A percentile compares a stretch with the other conserved stretches of the same genome.
Evolutionary conservation across 2,797 vertebrate genomes (phyloP).

Genomic region (Syngnathus acus): DNA sequence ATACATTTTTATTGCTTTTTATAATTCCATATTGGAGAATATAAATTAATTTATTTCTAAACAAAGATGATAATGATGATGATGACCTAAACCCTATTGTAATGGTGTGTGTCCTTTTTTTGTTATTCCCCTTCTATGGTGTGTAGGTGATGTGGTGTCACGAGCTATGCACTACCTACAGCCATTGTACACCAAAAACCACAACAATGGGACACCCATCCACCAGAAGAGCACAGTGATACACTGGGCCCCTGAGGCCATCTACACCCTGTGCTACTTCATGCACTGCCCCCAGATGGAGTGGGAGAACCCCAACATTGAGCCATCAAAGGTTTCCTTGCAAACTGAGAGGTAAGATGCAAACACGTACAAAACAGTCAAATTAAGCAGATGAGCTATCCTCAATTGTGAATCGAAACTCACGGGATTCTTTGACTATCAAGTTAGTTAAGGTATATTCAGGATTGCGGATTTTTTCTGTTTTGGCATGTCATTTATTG

Average conservation of each 20-base stretch:
- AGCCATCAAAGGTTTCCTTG: constrained; percentile 88
- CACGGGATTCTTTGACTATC: too few relatives aligned
- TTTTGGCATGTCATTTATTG: too few relatives aligned
- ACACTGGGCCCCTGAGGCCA: constrained; percentile 93
- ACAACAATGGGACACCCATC: constrained; percentile 83
- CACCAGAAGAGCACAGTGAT: constrained; percentile 82
- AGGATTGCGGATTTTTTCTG: too few relatives aligned
- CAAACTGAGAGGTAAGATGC: constrained; percentile 88
- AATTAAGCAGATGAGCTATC: neutral
- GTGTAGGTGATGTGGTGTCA: constrained; percentile 87
- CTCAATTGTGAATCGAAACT: neutral
- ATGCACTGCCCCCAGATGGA: constrained; percentile 98
- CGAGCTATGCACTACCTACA: constrained; percentile 93
- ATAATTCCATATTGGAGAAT: neutral
- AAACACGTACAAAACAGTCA: neutral
- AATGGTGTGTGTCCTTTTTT: constrained; percentile 3
- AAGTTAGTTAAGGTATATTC: too few relatives aligned
- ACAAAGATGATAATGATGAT: too few relatives aligned
- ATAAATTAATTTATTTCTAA: too few relatives aligned
- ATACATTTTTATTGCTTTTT: neutral
- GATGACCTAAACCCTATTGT: constrained; percentile 5
- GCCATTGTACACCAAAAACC: constrained; percentile 84
- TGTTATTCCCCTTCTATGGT: constrained; percentile 1
- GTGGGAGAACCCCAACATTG: constrained; percentile 94
- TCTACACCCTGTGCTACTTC: constrained; percentile 97